phyloP scores from a whole-genome alignment of 2,113 vertebrate genomes.

The Crotalus horridus region DNA sequence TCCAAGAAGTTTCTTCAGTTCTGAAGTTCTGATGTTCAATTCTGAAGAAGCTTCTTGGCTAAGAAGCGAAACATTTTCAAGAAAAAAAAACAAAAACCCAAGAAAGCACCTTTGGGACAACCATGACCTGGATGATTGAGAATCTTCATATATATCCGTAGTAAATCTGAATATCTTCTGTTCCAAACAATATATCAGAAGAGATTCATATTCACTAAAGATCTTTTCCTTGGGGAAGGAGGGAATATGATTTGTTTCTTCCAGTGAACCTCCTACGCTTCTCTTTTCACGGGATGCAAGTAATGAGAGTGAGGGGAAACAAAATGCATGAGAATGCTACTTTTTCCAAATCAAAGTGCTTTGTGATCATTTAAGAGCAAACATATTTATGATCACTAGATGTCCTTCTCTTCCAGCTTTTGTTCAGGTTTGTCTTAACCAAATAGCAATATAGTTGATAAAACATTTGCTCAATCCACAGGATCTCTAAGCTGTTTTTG shows the following conservation, averaged over 20 bases:
- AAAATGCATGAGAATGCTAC: background rate
- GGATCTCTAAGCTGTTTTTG: background rate
- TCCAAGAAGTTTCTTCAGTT: background rate
- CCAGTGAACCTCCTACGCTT: background rate
- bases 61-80: background rate
- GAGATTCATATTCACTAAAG: background rate
- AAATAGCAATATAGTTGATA: background rate
- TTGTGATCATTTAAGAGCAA: slow-evolving; percentile 24
- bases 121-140: background rate
- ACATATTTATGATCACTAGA: slow-evolving; percentile 54
- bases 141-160: background rate
- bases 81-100: background rate
- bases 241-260: background rate
- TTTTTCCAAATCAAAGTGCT: background rate
- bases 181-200: background rate
- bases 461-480: too few species aligned
- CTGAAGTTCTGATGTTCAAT: too few species aligned
- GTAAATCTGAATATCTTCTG: background rate
- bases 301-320: background rate
- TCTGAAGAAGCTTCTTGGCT: background rate
- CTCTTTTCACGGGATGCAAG: background rate
- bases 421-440: slow-evolving; percentile 13
- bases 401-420: slow-evolving; percentile 59
- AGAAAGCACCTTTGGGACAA: background rate
- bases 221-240: background rate